phyloP scores from a whole-genome alignment of 1,140 invertebrate species.

The Drosophila simulans region DNA sequence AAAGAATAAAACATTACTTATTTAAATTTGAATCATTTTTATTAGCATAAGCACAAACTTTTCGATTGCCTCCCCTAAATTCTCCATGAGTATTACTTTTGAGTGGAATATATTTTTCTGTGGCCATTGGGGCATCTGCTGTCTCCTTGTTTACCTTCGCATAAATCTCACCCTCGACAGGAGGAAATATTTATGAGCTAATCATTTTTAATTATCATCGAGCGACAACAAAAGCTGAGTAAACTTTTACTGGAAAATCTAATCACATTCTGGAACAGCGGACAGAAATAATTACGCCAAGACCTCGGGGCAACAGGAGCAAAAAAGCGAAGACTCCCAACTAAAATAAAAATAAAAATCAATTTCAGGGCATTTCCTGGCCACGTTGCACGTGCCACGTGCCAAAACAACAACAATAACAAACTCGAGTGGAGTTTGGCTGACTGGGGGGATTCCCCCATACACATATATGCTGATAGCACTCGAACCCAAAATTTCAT shows the following conservation, averaged over 20 bases:
- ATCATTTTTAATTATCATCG: slow-evolving; percentile 70
- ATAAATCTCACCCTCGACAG: slow-evolving; percentile 44
- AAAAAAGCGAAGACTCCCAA: slow-evolving; percentile 33
- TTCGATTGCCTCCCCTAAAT: not conserved
- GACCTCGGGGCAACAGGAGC: slow-evolving; percentile 1
- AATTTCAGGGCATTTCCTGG: slow-evolving; percentile 58
- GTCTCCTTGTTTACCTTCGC: slow-evolving; percentile 24
- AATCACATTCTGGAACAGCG: slow-evolving; percentile 51
- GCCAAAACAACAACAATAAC: slow-evolving; percentile 62
- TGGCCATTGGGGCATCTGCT: slow-evolving; percentile 20
- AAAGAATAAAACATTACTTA: not conserved
- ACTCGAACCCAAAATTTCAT: slow-evolving; percentile 69
- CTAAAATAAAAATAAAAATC: slow-evolving; percentile 77
- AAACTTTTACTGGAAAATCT: slow-evolving; percentile 50
- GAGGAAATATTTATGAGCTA: slow-evolving; percentile 73
- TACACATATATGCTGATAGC: slow-evolving; percentile 32
- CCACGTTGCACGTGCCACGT: slow-evolving; percentile 67
- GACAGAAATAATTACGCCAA: slow-evolving; percentile 64
- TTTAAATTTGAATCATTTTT: not conserved
- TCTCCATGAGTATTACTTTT: not conserved
- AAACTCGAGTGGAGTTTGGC: slow-evolving; percentile 17
- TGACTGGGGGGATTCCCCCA: slow-evolving; percentile 26
- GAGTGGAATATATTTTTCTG: slow-evolving; percentile 6
- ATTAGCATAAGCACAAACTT: not conserved
- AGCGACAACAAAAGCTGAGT: slow-evolving; percentile 61